Percentiles rank a stretch among this genome's conserved stretches.
Conservation (phyloP, 2,113 vertebrate species). For the Pomatostomus ruficeps region DNA sequence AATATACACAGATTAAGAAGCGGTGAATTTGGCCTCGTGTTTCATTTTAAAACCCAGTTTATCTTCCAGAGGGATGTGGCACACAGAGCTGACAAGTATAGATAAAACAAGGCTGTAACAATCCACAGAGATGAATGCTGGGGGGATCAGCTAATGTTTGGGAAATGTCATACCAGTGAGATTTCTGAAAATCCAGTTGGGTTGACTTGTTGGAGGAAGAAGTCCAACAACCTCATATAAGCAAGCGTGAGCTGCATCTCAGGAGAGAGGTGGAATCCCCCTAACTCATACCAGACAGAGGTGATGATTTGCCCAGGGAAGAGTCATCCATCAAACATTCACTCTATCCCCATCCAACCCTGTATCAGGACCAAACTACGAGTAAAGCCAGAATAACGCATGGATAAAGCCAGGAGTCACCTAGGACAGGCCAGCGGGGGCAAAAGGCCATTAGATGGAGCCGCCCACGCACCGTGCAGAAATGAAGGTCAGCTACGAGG, state of each 20-base stretch:
- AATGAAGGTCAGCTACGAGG: neutral
- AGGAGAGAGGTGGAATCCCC: slow-evolving; percentile 20
- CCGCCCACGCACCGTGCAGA: rapidly evolving
- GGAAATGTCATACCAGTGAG: slow-evolving; percentile 17
- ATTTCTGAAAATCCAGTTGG: slow-evolving; percentile 17
- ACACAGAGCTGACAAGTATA: neutral
- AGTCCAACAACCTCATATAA: neutral
- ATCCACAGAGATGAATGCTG: neutral
- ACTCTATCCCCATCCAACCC: neutral
- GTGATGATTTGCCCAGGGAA: slow-evolving; percentile 21
- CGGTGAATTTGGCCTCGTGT: neutral
- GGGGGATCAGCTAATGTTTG: slow-evolving; percentile 4
- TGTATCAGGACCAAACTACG: neutral
- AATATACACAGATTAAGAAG: slow-evolving; percentile 5
- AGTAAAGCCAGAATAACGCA: neutral
- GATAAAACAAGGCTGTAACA: neutral
- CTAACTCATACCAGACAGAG: slow-evolving; percentile 37
- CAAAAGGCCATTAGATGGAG: neutral
- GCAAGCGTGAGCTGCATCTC: neutral
- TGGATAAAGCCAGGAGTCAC: neutral
- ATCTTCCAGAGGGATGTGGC: neutral
- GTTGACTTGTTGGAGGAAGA: neutral
- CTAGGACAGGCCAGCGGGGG: neutral
- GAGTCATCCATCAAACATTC: slow-evolving; percentile 10
- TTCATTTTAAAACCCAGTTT: neutral